Conservation (phyloP, 2,888 invertebrate genomes). For the Odontothrips loti region DNA sequence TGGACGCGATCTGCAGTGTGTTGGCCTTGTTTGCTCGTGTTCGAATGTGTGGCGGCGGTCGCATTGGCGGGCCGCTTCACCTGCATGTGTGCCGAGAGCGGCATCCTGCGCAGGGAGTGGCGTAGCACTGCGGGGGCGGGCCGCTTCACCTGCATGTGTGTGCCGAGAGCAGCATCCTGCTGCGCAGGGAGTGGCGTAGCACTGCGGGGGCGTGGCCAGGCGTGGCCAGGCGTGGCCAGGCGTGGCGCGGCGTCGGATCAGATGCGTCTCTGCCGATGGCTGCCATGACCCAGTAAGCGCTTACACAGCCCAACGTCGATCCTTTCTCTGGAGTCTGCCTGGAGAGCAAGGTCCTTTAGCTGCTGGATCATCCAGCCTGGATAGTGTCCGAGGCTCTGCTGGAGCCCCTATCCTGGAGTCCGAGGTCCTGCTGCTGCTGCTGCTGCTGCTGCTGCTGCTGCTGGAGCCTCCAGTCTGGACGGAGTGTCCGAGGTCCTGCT, state of each 20-base stretch:
- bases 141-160: neutral
- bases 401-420: no score
- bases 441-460: no score
- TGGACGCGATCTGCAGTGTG: constrained; percentile 2
- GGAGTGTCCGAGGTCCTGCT: no score
- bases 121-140: neutral
- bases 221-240: neutral
- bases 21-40: constrained; percentile 24
- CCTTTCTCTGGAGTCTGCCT: neutral
- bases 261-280: neutral
- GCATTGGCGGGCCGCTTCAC: neutral
- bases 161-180: neutral
- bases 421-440: no score
- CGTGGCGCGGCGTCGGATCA: neutral
- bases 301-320: neutral
- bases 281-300: constrained; percentile 25
- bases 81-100: neutral
- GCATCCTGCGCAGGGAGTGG: neutral
- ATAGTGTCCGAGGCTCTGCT: neutral
- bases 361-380: neutral
- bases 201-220: neutral
- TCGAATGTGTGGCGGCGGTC: constrained; percentile 2
- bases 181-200: neutral
- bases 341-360: no score
- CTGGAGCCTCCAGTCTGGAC: no score